phyloP scores from a whole-genome alignment of 2,113 vertebrate genomes.

The Vombatus ursinus region DNA sequence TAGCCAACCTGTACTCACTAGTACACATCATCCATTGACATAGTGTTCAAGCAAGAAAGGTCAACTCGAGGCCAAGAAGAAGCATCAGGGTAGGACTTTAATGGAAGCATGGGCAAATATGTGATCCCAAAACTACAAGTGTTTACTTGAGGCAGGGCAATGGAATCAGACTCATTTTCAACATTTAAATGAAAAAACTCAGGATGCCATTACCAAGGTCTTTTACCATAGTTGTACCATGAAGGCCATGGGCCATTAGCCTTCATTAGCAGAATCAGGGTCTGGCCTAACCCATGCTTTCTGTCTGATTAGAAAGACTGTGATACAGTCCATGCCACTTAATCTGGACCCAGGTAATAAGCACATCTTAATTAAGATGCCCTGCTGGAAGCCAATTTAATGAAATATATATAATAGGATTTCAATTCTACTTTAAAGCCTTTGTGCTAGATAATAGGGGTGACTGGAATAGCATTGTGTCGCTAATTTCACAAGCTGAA shows the following conservation, averaged over 20 bases:
- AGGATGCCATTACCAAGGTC: conserved; percentile 51
- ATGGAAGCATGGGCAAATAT: background rate
- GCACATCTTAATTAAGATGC: conserved; percentile 78
- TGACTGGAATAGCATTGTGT: conserved; percentile 71
- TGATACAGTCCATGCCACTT: conserved; percentile 72
- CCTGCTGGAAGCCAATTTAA: conserved; percentile 77
- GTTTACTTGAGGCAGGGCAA: conserved; percentile 74
- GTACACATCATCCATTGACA: background rate
- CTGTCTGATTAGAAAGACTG: conserved; percentile 69
- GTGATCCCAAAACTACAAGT: conserved; percentile 58
- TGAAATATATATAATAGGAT: conserved; percentile 78
- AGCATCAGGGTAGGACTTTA: background rate
- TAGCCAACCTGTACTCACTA: background rate
- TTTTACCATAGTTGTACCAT: conserved; percentile 42
- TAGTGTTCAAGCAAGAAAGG: background rate
- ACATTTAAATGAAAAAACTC: conserved; percentile 53
- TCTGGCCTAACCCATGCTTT: conserved; percentile 55
- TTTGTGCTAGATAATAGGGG: conserved; percentile 73
- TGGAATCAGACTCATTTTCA: conserved; percentile 66
- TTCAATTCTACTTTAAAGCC: conserved; percentile 71
- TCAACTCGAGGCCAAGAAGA: background rate
- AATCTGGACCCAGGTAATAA: conserved; percentile 78
- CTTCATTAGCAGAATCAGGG: conserved; percentile 71
- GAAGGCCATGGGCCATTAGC: conserved; percentile 60
- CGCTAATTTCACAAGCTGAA: conserved; percentile 78